phyloP scores from a whole-genome alignment of 2,113 vertebrate genomes.

The Mesembrinibis cayennensis region DNA sequence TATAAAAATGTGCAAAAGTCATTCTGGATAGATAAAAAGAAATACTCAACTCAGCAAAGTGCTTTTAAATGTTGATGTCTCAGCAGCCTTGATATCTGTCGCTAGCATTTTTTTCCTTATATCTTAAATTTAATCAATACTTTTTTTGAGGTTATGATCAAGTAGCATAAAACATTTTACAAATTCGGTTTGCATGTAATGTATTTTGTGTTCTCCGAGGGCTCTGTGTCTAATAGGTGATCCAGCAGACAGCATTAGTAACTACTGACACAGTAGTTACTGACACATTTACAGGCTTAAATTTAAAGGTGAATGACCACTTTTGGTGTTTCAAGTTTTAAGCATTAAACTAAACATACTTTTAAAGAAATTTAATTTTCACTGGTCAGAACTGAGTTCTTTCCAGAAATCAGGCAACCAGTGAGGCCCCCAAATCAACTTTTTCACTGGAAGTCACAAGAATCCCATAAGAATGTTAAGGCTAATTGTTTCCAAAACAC shows the following conservation, averaged over 20 bases:
- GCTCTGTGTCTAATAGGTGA: neutral
- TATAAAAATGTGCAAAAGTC: neutral
- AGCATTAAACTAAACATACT: neutral
- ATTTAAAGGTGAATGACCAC: neutral
- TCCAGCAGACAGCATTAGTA: neutral
- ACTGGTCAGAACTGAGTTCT: neutral
- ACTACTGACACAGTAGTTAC: neutral
- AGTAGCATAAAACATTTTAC: constrained; percentile 12
- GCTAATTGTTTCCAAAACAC: neutral
- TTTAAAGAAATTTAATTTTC: neutral
- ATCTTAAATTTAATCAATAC: constrained; percentile 25
- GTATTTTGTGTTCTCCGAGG: neutral
- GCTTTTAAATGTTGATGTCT: constrained; percentile 25
- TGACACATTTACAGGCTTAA: neutral
- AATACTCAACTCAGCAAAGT: neutral
- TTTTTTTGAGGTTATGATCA: constrained; percentile 35
- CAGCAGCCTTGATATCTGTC: constrained; percentile 1
- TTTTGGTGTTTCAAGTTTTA: neutral
- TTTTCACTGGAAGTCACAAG: neutral
- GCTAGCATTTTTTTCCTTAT: neutral
- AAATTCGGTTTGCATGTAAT: neutral
- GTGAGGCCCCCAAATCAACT: neutral
- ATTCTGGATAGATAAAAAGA: constrained; percentile 9
- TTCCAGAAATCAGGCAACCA: neutral
- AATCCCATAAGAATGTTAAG: neutral